Evolutionary conservation across 2,113 vertebrate species (phyloP).

Genomic region (Clarias gariepinus): DNA sequence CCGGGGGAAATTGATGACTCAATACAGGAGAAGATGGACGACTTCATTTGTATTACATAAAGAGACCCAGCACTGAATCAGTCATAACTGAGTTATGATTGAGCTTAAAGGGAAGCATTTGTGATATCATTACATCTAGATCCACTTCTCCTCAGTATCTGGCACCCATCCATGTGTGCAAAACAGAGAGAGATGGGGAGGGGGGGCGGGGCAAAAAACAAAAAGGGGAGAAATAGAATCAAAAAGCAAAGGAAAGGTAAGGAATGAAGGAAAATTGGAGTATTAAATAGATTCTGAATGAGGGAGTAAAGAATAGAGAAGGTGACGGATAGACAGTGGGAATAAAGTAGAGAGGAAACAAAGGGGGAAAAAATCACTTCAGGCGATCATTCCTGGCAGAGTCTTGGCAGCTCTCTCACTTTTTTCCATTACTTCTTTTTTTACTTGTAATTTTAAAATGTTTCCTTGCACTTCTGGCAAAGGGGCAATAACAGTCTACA

Average conservation of each 20-base stretch:
- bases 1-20: conserved; percentile 96
- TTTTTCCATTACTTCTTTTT: conserved; percentile 47
- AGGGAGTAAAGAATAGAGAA: conserved; percentile 61
- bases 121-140: conserved; percentile 99
- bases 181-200: neutral
- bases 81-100: conserved; percentile 98
- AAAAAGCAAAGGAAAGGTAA: conserved; percentile 60
- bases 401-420: conserved; percentile 83
- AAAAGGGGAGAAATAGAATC: conserved; percentile 64
- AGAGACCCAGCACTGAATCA: conserved; percentile 88
- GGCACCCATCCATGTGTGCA: conserved; percentile 87
- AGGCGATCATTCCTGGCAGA: conserved; percentile 92
- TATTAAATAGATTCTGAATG: conserved; percentile 10
- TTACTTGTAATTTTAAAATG: conserved; percentile 93
- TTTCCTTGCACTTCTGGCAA: conserved; percentile 95
- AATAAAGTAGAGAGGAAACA: conserved; percentile 58
- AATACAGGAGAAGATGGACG: conserved; percentile 93
- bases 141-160: conserved; percentile 92
- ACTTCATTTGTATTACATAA: conserved; percentile 97
- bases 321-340: conserved; percentile 32
- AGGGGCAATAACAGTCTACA: conserved; percentile 94
- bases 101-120: conserved; percentile 96
- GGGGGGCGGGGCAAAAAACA: conserved; percentile 55
- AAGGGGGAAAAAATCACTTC: conserved; percentile 77
- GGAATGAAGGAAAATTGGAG: conserved; percentile 35